Evolutionary conservation across 2,113 vertebrate species (phyloP).

Genomic region (Sisor rabdophorus): DNA sequence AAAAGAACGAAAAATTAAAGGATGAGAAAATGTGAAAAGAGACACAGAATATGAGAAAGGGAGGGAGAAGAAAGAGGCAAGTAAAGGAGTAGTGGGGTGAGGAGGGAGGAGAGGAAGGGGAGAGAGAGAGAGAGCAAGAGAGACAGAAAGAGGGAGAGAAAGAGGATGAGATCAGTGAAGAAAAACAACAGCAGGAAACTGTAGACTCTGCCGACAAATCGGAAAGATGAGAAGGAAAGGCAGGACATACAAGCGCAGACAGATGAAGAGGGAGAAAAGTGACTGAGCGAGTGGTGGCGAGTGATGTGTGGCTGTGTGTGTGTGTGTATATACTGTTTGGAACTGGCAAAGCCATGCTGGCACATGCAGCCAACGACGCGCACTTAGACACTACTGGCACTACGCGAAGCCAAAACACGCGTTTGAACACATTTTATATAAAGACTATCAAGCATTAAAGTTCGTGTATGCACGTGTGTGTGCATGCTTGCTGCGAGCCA

Average conservation of each 20-base stretch:
- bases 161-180: constrained; percentile 34
- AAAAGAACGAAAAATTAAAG: background rate
- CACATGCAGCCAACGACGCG: constrained; percentile 43
- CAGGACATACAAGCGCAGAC: constrained; percentile 43
- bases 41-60: constrained; percentile 42
- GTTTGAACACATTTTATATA: constrained; percentile 17
- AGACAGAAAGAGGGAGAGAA: constrained; percentile 29
- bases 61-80: constrained; percentile 46
- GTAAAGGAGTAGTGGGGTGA: constrained; percentile 40
- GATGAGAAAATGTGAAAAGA: constrained; percentile 17
- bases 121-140: constrained; percentile 6
- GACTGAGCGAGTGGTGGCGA: constrained; percentile 27
- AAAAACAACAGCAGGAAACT: constrained; percentile 28
- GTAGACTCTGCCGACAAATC: constrained; percentile 27
- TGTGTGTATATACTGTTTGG: constrained; percentile 26
- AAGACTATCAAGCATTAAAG: constrained; percentile 19
- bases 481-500: constrained; percentile 46
- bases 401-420: constrained; percentile 27
- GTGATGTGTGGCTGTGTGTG: constrained; percentile 18
- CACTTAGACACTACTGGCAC: constrained; percentile 10
- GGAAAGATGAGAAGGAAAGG: constrained; percentile 46
- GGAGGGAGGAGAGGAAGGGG: constrained; percentile 33
- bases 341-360: constrained; percentile 37
- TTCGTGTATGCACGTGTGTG: background rate
- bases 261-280: constrained; percentile 47